phyloP scores from a whole-genome alignment of 2,797 vertebrate species.

The Diceros bicornis region DNA sequence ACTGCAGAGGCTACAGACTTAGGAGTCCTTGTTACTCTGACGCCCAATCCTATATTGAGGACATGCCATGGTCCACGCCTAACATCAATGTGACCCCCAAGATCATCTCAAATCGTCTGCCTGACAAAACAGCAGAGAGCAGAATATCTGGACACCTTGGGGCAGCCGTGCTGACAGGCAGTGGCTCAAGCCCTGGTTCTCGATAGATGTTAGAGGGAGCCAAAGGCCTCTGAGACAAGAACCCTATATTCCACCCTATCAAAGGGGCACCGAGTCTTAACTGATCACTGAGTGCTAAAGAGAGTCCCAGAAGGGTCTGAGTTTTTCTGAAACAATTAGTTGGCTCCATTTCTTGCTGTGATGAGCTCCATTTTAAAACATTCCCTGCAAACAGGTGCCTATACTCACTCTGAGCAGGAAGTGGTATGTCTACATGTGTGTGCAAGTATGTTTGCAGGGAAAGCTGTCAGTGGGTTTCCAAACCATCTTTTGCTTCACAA shows the following conservation, averaged over 20 bases:
- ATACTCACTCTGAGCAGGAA: slow-evolving; percentile 52
- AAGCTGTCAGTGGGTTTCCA: neutral
- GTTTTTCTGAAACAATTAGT: slow-evolving; percentile 29
- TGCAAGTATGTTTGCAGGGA: neutral
- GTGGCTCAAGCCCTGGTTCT: neutral
- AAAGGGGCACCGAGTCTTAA: neutral
- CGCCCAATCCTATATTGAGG: neutral
- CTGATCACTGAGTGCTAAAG: neutral
- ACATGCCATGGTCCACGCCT: neutral
- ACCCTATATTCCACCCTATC: neutral
- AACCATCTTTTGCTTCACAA: slow-evolving; percentile 54
- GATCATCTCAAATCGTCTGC: neutral
- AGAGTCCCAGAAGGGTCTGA: neutral
- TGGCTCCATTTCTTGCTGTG: neutral
- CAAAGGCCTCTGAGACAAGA: neutral
- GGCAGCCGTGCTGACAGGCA: neutral
- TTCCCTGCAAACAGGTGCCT: slow-evolving; percentile 31
- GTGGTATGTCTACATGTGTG: neutral
- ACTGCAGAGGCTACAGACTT: neutral
- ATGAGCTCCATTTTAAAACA: slow-evolving; percentile 40
- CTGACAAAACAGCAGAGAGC: neutral
- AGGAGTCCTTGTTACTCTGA: neutral
- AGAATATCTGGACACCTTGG: neutral
- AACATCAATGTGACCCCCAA: neutral
- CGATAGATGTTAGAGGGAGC: neutral